Base-by-base conservation (phyloP, 2,113 vertebrate genomes). In the Girardinichthys multiradiatus region DNA sequence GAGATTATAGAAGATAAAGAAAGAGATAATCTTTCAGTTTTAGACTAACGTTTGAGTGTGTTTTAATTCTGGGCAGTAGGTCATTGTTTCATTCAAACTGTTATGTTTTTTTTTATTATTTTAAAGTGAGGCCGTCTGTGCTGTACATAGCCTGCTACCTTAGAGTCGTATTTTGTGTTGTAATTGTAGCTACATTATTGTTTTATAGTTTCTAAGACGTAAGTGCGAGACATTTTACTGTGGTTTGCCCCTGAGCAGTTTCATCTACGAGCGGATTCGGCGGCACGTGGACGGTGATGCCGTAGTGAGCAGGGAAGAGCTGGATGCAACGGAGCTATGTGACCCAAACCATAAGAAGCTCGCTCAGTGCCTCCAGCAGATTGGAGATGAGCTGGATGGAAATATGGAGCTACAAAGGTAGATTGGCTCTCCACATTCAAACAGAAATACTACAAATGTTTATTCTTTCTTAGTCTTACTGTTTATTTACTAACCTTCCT, bases 351-450 rank as follows among this genome's bases (percentile, higher is more conserved):
- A 95, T 29, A 97, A 95, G 88, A 92, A 84, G 51, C 93, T 98
- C 3, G 95, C 92, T 17, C 89, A 89, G 48, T 97, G 95, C 77
- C 94, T 98, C 57, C 95, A 96, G 77, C 92, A 95, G 80, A 98
- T 98, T 4, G 97, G 96, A 42, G 97, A 98, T 0, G 97, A 97
- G 15, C 88, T 98, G 68, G 96, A 98, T 74, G 92, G 90, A 73
- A 95, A 98, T 66, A 57, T 81, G 2, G 95, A 97, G 37, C 92
- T 98, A 58, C 95, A 96, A 72, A 93, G 87, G 97, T 98, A 87
- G 30, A 26, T 4, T 2, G 14, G 14, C 37, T 30, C 15, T 51
- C 19, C 19, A 45, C 26, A 15, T 60, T 13, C 9, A 4, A n/a
- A 54, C 48, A 24, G 7, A 54, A 54, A 54, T 24, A 2, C 9